Conservation (phyloP, 2,797 vertebrate species). For the Bryconaethiops microstoma region DNA sequence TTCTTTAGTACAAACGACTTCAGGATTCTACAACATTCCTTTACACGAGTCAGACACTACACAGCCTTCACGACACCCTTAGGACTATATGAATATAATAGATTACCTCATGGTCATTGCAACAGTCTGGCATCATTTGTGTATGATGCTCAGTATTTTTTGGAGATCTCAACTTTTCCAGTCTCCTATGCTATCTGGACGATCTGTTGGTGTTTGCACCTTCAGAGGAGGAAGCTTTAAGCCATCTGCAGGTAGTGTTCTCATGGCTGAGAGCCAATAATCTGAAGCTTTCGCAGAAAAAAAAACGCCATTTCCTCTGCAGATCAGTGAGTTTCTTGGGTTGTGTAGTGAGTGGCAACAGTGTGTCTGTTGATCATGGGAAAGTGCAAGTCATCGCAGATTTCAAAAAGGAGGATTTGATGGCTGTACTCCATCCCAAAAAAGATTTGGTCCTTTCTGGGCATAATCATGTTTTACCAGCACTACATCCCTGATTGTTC, state of each 20-base stretch:
- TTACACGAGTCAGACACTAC: not conserved
- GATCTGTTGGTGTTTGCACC: slow-evolving; percentile 25
- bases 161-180: slow-evolving; percentile 31
- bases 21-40: too few relatives aligned
- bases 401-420: too few relatives aligned
- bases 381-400: slow-evolving; percentile 17
- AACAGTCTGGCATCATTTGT: not conserved
- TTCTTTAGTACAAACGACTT: not conserved
- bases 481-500: slow-evolving; percentile 30
- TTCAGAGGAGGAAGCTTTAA: slow-evolving; percentile 10
- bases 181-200: too few relatives aligned
- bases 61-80: slow-evolving; percentile 1
- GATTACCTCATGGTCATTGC: not conserved
- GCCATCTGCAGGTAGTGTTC: slow-evolving; percentile 24
- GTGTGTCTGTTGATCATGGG: not conserved
- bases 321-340: slow-evolving; percentile 27
- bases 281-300: not conserved
- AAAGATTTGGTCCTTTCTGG: slow-evolving; percentile 30
- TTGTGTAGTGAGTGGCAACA: not conserved
- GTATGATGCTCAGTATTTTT: slow-evolving; percentile 8
- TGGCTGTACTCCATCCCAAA: slow-evolving; percentile 6
- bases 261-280: slow-evolving; percentile 28
- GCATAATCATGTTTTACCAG: slow-evolving; percentile 44
- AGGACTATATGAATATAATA: slow-evolving; percentile 4
- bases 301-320: not conserved